phyloP scores from a whole-genome alignment of 2,113 vertebrate genomes.

The Catharus bicknelli region DNA sequence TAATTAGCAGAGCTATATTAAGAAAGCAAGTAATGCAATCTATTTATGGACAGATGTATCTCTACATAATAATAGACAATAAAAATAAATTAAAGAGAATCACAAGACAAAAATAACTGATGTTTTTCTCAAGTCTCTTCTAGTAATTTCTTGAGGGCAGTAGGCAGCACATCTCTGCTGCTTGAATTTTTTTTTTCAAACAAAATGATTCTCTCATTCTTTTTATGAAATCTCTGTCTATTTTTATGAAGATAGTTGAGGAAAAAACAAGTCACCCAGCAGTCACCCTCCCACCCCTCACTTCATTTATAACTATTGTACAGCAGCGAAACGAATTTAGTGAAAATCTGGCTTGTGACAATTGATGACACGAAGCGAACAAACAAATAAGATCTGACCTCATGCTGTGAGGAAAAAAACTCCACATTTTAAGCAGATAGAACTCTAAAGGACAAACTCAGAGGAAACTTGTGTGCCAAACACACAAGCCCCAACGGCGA shows the following conservation, averaged over 20 bases:
- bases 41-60: slow-evolving; percentile 20
- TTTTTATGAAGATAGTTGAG: background rate
- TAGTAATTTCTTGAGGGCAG: background rate
- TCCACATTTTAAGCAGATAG: background rate
- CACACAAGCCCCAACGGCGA: background rate
- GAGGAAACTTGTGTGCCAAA: background rate
- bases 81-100: slow-evolving; percentile 44
- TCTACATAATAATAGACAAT: slow-evolving; percentile 22
- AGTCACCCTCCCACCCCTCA: background rate
- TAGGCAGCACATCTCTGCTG: background rate
- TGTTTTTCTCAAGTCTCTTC: slow-evolving; percentile 17
- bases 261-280: background rate
- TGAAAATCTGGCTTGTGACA: background rate
- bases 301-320: background rate
- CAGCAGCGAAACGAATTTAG: background rate
- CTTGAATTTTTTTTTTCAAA: background rate
- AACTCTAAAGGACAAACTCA: background rate
- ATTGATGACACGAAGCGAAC: background rate
- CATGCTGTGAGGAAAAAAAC: rapidly evolving
- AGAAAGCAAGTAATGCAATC: slow-evolving; percentile 11
- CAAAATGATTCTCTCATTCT: background rate
- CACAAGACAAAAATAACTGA: slow-evolving; percentile 11
- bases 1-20: slow-evolving; percentile 53
- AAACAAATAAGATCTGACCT: background rate
- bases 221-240: background rate